These are phyloP conservation scores for Mactra quadrangularis DNA, from an alignment of 1,140 invertebrate species.

Conservation along the genomic window DNA sequence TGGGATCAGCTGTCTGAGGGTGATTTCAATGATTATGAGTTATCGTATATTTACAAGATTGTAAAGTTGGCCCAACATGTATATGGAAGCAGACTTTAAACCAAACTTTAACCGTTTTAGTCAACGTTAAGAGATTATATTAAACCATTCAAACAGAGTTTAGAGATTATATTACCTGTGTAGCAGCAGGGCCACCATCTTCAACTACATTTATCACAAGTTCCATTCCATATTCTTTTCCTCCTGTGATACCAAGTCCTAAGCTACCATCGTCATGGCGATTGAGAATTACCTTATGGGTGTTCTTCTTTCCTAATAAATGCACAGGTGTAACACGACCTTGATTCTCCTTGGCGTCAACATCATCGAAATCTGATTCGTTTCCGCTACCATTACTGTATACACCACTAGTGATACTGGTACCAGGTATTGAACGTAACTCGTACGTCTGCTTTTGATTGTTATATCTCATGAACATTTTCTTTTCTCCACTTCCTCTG, in stretches of 20 bases:
- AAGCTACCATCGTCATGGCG: conserved; percentile 85
- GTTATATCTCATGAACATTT: conserved; percentile 62
- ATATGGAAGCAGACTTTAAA: no score
- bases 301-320: conserved; percentile 46
- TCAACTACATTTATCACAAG: conserved; percentile 91
- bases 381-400: conserved; percentile 70
- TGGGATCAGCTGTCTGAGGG: no score
- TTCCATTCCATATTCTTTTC: conserved; percentile 98
- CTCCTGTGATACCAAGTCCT: conserved; percentile 98
- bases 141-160: no score
- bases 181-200: conserved; percentile 94
- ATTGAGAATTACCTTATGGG: conserved; percentile 69
- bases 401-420: conserved; percentile 73
- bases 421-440: conserved; percentile 66
- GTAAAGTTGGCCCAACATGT: no score
- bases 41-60: no score
- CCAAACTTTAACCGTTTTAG: no score
- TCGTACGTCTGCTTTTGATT: conserved; percentile 66
- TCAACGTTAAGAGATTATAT: no score
- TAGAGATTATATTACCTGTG: conserved; percentile 85
- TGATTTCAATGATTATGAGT: no score
- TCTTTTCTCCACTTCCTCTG: conserved; percentile 66
- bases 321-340: conserved; percentile 53
- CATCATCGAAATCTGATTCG: conserved; percentile 59
- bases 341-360: conserved; percentile 37